Evolutionary conservation across 2,888 invertebrate genomes (phyloP), one percentile per base, ranked within the genome.

Genomic region (Cyaniris semiargus): DNA sequence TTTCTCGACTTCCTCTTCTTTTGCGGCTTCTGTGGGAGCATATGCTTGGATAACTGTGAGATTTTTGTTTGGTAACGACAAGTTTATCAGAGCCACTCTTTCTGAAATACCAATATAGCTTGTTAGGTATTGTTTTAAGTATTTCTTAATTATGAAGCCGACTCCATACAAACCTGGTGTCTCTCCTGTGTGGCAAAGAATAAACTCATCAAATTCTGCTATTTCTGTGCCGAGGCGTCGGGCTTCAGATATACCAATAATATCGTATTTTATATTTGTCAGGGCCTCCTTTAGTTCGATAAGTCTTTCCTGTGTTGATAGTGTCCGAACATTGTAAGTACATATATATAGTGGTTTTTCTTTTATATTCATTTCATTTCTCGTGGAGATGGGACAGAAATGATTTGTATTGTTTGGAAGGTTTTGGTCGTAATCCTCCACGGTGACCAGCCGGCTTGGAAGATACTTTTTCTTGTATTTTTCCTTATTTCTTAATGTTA

Each of bases 191-290:
- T 44, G 44, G 44, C 44, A 44, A 13, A 44, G 18, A 18, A 56
- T 56, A 18, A 56, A 56, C 5, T 56, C 53, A 6, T 56, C 53
- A 56, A 4, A 56, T n/a, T 56, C 53, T n/a, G 53, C 53, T 56
- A 56, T 56, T 56, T 56, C 53, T 18, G 15, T 56, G 53, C 53
- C 53, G 13, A 56, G 53, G 18, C 53, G 53, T 18, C 53, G 15
- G 13, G 13, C n/a, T 77, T 77, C 60, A 15, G 77, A 60, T n/a
- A 77, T 38, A 6, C 77, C 77, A 27, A 77, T 74, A 8, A 77
- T 74, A 27, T 77, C 77, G 23, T 66, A 77, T 7, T 74, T 77
- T 34, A 77, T 66, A 23, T 75, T 31, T 48, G 4, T 58, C 23
- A 77, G n/a, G 21, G 75, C 60, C 23, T 75, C 48, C 23, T 15